phyloP scores from a whole-genome alignment of 2,113 vertebrate genomes.

The Aleadryas rufinucha region DNA sequence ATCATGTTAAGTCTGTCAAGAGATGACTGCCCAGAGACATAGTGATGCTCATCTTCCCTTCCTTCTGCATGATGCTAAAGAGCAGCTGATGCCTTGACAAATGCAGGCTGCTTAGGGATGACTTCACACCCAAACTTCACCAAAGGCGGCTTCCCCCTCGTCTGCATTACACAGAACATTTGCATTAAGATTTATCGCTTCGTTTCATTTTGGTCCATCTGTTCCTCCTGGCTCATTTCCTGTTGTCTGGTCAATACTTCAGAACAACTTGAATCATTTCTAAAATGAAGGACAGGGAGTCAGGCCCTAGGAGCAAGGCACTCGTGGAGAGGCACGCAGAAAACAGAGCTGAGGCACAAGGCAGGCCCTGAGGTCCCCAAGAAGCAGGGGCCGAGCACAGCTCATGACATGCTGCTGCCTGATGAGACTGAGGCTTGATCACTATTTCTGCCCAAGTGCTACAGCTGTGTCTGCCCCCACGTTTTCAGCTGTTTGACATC shows the following conservation, averaged over 20 bases:
- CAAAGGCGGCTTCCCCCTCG: neutral
- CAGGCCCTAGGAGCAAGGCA: neutral
- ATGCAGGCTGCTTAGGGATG: neutral
- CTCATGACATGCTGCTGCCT: neutral
- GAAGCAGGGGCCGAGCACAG: neutral
- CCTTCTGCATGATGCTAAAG: neutral
- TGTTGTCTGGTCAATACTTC: neutral
- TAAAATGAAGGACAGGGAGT: neutral
- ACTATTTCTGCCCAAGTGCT: neutral
- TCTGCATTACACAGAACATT: neutral
- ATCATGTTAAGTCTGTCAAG: neutral
- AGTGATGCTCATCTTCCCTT: neutral
- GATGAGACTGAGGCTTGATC: neutral
- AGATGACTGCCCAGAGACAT: neutral
- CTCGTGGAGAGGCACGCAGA: fast-evolving
- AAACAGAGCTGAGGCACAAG: neutral
- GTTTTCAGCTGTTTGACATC: neutral
- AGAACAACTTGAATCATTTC: neutral
- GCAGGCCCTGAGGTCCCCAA: fast-evolving
- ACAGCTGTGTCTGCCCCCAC: neutral
- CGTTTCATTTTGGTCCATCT: neutral
- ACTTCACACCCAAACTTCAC: neutral
- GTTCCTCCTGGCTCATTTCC: neutral
- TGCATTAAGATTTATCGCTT: neutral
- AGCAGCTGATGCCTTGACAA: neutral